Percentiles rank a stretch among this genome's conserved stretches.
Conservation (phyloP, 2,888 invertebrate genomes). For the Hololepta plana region DNA sequence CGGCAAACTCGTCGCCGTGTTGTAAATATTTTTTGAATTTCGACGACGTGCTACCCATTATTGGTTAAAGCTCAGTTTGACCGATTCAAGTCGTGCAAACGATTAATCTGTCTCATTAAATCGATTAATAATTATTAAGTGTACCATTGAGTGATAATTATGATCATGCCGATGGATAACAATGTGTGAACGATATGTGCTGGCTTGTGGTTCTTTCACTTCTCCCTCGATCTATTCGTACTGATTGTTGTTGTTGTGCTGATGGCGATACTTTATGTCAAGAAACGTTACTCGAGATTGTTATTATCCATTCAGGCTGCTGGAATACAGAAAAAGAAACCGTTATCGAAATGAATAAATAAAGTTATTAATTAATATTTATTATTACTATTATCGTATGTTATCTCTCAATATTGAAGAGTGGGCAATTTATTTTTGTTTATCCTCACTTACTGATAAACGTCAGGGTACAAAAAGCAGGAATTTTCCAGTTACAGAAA, state of each 20-base stretch:
- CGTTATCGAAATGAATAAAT: background rate
- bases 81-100: background rate
- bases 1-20: slow-evolving; percentile 51
- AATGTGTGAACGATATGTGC: no score
- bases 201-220: no score
- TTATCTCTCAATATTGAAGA: no score
- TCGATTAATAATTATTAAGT: background rate
- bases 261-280: slow-evolving; percentile 20
- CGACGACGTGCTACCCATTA: slow-evolving; percentile 48
- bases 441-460: no score
- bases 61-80: slow-evolving; percentile 1
- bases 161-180: no score
- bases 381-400: no score
- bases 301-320: slow-evolving; percentile 15
- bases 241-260: no score
- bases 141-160: background rate
- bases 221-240: no score
- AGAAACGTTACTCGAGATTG: slow-evolving; percentile 19
- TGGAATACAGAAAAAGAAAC: slow-evolving; percentile 11
- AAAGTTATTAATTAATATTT: background rate
- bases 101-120: slow-evolving; percentile 1
- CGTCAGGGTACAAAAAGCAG: no score
- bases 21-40: slow-evolving; percentile 51
- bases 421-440: no score
- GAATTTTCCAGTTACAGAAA: no score